phyloP scores from a whole-genome alignment of 2,888 invertebrate genomes.

The Onchidella celtica region DNA sequence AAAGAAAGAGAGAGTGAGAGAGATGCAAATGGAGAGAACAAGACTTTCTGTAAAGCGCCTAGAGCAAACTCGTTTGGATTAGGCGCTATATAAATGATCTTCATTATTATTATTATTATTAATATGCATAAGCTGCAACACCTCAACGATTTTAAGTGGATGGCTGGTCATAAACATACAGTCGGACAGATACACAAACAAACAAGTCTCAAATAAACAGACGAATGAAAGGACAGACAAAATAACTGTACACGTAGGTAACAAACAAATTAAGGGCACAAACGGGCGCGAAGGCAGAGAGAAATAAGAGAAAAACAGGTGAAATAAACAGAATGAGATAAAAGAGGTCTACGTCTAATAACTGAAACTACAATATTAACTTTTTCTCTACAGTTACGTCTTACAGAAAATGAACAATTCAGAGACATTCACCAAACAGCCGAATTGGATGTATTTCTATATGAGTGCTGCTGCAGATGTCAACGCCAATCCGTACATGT shows the following conservation, averaged over 20 bases:
- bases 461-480: slow-evolving; percentile 96
- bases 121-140: no score
- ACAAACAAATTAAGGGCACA: background rate
- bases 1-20: no score
- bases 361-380: no score
- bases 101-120: no score
- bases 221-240: background rate
- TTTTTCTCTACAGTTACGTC: slow-evolving; percentile 59
- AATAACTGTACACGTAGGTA: background rate
- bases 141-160: no score
- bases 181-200: background rate
- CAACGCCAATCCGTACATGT: slow-evolving; percentile 93
- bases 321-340: no score
- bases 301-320: background rate
- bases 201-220: background rate
- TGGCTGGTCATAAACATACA: no score
- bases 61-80: no score
- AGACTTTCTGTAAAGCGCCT: no score
- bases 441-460: slow-evolving; percentile 98
- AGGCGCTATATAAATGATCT: no score
- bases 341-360: no score
- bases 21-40: no score
- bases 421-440: slow-evolving; percentile 89
- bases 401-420: slow-evolving; percentile 66
- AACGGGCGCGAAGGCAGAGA: background rate